phyloP scores from a whole-genome alignment of 2,797 vertebrate genomes.

The Danio tinwini region DNA sequence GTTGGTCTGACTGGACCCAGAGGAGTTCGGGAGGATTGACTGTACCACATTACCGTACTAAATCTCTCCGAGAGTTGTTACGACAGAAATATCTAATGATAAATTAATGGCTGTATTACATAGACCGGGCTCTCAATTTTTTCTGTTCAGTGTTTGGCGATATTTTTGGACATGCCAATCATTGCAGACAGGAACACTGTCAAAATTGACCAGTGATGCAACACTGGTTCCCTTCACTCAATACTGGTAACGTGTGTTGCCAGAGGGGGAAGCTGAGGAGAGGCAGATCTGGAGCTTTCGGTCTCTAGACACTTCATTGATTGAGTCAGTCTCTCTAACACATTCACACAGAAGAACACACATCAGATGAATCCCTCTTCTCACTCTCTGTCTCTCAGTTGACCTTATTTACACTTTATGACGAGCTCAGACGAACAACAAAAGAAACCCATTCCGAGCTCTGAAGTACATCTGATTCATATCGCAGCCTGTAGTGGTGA shows the following conservation, averaged over 20 bases:
- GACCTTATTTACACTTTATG: slow-evolving; percentile 47
- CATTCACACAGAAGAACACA: slow-evolving; percentile 39
- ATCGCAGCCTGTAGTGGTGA: slow-evolving; percentile 21
- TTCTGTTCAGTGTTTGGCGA: not conserved
- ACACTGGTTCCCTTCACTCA: not conserved
- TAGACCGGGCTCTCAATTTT: not conserved
- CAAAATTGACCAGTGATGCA: slow-evolving; percentile 43
- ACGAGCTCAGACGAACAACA: slow-evolving; percentile 35
- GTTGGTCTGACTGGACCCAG: too few species aligned
- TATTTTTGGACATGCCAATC: slow-evolving; percentile 25
- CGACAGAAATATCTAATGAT: too few species aligned
- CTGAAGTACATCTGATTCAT: slow-evolving; percentile 42
- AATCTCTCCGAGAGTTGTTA: too few species aligned
- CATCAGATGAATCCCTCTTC: slow-evolving; percentile 48
- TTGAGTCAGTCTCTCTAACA: slow-evolving; percentile 39
- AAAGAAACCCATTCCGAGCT: slow-evolving; percentile 30
- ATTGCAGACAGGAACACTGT: slow-evolving; percentile 22
- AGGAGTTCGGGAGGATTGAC: too few species aligned
- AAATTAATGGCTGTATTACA: too few species aligned
- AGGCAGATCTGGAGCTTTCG: slow-evolving; percentile 35
- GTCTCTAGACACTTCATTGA: slow-evolving; percentile 43
- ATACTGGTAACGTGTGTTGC: slow-evolving; percentile 17
- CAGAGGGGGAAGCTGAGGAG: not conserved
- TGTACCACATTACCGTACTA: too few species aligned
- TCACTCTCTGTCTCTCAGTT: slow-evolving; percentile 33